A percentile compares a stretch with the other conserved stretches of the same genome.
These are phyloP conservation scores for Orientallactaga sibirica DNA, from an alignment of 2,797 vertebrate species.

Conservation along the genomic window DNA sequence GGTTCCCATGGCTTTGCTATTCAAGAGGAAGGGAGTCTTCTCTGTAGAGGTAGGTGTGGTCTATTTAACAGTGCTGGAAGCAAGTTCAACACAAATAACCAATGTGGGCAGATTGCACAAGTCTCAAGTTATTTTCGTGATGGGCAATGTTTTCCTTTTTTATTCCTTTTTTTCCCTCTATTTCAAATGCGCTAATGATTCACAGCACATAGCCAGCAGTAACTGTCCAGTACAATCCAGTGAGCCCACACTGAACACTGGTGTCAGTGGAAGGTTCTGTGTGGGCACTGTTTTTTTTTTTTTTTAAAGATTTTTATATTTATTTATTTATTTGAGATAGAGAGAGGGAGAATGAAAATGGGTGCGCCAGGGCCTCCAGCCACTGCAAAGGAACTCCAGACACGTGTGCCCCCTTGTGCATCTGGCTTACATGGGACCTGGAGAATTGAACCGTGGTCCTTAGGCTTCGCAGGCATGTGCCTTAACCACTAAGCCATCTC, in stretches of 20 bases:
- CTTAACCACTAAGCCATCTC: too few relatives aligned
- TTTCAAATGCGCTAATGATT: conserved; percentile 26
- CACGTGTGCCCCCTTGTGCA: too few relatives aligned
- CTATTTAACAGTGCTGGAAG: conserved; percentile 6
- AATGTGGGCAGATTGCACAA: conserved; percentile 51
- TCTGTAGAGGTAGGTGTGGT: neutral
- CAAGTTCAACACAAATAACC: conserved; percentile 49
- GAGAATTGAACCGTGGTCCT: too few relatives aligned
- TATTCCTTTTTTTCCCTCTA: conserved; percentile 43
- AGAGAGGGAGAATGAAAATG: too few relatives aligned
- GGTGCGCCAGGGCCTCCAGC: too few relatives aligned
- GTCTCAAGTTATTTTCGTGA: conserved; percentile 68
- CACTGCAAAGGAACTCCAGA: too few relatives aligned
- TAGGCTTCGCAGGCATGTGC: too few relatives aligned
- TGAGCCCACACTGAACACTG: neutral
- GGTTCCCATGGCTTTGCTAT: conserved; percentile 46
- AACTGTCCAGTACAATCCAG: neutral
- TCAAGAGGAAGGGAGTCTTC: conserved; percentile 61
- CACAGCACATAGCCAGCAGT: neutral
- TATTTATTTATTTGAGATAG: too few relatives aligned
- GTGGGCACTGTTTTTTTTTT: too few relatives aligned
- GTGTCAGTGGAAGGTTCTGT: neutral
- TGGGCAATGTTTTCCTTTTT: conserved; percentile 61
- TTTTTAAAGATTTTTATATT: too few relatives aligned
- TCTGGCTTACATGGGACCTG: too few relatives aligned